A percentile compares a stretch with the other conserved stretches of the same genome.
phyloP scores from a whole-genome alignment of 2,113 vertebrate species.

The Otus sunia region DNA sequence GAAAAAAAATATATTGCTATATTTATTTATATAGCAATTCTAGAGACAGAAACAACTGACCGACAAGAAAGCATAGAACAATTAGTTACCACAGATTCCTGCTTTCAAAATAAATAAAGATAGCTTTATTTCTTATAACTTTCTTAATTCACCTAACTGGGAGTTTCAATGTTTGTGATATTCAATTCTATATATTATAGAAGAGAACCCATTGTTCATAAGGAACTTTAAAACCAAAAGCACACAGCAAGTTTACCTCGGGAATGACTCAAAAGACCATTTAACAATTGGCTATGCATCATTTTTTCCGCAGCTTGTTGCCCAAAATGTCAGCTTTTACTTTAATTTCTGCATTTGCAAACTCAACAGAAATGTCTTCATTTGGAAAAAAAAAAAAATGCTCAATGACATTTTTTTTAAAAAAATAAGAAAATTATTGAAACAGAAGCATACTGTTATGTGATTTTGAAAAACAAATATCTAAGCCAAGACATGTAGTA shows the following conservation, averaged over 20 bases:
- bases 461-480: not conserved
- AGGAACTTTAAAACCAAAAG: not conserved
- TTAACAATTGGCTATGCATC: not conserved
- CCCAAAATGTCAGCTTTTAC: not conserved
- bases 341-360: not conserved
- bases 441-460: not conserved
- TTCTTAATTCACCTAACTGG: not conserved
- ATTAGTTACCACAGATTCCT: not conserved
- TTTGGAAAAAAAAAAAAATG: not conserved
- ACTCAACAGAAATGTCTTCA: not conserved
- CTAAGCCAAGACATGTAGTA: not conserved
- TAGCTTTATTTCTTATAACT: not conserved
- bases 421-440: not conserved
- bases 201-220: not conserved
- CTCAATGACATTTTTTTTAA: not conserved
- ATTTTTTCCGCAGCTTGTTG: not conserved
- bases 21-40: not conserved
- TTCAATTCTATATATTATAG: not conserved
- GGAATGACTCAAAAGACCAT: not conserved
- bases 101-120: not conserved
- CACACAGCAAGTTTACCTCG: not conserved
- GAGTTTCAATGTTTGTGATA: not conserved
- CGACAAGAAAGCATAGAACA: not conserved
- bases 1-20: not conserved
- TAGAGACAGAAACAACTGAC: not conserved